Percentiles rank a stretch among this genome's conserved stretches.
Evolutionary conservation across 2,888 invertebrate species (phyloP).

Genomic region (Acanthosepion pharaonis): DNA sequence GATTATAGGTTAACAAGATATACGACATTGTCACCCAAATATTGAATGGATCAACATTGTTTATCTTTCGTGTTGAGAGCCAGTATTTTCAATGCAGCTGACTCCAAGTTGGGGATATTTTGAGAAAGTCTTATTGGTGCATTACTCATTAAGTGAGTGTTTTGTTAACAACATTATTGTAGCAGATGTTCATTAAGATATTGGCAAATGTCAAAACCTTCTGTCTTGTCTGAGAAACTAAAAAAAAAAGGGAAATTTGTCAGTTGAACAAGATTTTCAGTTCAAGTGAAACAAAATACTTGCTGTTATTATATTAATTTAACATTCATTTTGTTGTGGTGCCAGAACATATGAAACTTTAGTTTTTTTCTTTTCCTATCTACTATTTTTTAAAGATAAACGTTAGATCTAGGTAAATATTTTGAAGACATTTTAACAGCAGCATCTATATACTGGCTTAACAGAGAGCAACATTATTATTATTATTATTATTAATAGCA

Average conservation of each 20-base stretch:
- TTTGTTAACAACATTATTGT: background rate
- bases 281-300: background rate
- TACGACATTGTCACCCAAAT: no score
- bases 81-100: background rate
- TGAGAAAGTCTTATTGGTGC: background rate
- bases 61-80: background rate
- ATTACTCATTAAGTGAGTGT: background rate
- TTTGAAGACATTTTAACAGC: background rate
- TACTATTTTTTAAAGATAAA: background rate
- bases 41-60: background rate
- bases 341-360: background rate
- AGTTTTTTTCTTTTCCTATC: background rate
- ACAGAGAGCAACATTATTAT: background rate
- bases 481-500: background rate
- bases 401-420: background rate
- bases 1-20: no score
- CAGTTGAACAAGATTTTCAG: background rate
- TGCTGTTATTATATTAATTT: background rate
- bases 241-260: background rate
- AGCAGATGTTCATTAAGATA: background rate
- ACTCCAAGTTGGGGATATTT: background rate
- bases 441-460: background rate
- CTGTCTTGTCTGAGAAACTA: background rate
- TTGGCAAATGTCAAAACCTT: background rate
- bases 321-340: background rate